Percentiles rank a stretch among this genome's conserved stretches.
Evolutionary conservation across 1,140 invertebrate species (phyloP).

Genomic region (Halotydeus destructor): DNA sequence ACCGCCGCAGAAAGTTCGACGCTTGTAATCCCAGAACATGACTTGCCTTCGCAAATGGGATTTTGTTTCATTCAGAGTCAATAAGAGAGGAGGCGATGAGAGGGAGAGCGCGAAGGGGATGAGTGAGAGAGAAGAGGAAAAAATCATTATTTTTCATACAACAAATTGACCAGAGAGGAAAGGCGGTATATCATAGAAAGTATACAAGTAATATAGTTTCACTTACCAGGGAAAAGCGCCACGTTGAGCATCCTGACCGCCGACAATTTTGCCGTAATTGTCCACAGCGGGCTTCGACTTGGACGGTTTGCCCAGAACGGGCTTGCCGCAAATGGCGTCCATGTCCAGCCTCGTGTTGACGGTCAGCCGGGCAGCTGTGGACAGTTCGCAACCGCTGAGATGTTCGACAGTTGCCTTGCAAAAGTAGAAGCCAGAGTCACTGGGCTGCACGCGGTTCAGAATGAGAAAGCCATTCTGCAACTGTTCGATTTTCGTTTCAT

Average conservation of each 20-base stretch:
- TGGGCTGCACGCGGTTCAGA: conserved; percentile 6
- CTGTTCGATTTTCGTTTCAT: conserved; percentile 9
- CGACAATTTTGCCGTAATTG: conserved; percentile 18
- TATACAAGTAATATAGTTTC: no score
- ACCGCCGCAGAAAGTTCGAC: conserved; percentile 19
- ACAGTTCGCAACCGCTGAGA: neutral
- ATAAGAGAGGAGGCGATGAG: neutral
- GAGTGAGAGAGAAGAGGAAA: no score
- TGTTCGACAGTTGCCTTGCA: conserved; percentile 14
- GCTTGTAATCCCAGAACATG: conserved; percentile 18
- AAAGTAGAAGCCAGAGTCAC: conserved; percentile 17
- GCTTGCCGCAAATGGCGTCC: conserved; percentile 16
- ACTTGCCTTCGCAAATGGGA: conserved; percentile 10
- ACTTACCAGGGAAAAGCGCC: conserved; percentile 21
- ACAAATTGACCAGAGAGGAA: no score
- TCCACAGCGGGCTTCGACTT: conserved; percentile 11
- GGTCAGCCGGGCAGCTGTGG: conserved; percentile 3
- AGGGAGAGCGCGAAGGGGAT: no score
- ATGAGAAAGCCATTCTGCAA: conserved; percentile 14
- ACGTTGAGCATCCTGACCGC: conserved; percentile 15
- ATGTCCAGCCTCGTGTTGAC: conserved; percentile 11
- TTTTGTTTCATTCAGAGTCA: neutral
- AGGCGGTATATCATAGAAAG: conserved; percentile 2
- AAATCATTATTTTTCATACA: no score
- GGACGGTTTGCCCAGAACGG: conserved; percentile 9